phyloP scores from a whole-genome alignment of 1,140 invertebrate species.

The Bombus impatiens region DNA sequence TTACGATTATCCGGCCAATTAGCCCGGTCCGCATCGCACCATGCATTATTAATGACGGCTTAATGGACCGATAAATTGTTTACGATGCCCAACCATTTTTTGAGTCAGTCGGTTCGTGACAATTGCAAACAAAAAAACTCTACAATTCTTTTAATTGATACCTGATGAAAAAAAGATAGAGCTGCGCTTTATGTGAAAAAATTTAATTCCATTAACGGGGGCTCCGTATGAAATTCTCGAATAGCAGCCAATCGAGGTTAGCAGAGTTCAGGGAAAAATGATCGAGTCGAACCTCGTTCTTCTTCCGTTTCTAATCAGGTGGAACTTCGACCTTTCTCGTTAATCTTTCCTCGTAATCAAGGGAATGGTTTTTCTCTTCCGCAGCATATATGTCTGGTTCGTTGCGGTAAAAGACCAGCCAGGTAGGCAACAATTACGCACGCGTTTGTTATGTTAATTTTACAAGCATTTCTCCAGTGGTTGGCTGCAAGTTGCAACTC shows the following conservation, averaged over 20 bases:
- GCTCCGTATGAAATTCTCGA: not conserved
- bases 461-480: slow-evolving; percentile 13
- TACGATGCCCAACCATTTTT: slow-evolving; percentile 6
- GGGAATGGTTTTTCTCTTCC: not conserved
- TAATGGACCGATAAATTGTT: slow-evolving; percentile 35
- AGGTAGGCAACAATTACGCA: slow-evolving; percentile 12
- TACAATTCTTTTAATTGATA: not conserved
- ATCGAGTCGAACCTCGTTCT: not conserved
- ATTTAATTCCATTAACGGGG: not conserved
- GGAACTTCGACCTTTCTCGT: not conserved
- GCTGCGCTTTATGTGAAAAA: not conserved
- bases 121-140: not conserved
- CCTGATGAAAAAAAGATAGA: not conserved
- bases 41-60: slow-evolving; percentile 12
- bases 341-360: not conserved
- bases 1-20: slow-evolving; percentile 40
- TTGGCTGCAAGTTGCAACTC: slow-evolving; percentile 23
- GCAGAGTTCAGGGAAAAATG: not conserved
- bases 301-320: not conserved
- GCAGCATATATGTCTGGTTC: too few species aligned
- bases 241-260: not conserved
- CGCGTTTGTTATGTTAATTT: slow-evolving; percentile 29
- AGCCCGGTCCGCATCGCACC: not conserved
- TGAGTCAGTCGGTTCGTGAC: not conserved
- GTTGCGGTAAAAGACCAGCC: not conserved